Conservation (phyloP, 2,888 invertebrate species). For the Parnassius glacialis region DNA sequence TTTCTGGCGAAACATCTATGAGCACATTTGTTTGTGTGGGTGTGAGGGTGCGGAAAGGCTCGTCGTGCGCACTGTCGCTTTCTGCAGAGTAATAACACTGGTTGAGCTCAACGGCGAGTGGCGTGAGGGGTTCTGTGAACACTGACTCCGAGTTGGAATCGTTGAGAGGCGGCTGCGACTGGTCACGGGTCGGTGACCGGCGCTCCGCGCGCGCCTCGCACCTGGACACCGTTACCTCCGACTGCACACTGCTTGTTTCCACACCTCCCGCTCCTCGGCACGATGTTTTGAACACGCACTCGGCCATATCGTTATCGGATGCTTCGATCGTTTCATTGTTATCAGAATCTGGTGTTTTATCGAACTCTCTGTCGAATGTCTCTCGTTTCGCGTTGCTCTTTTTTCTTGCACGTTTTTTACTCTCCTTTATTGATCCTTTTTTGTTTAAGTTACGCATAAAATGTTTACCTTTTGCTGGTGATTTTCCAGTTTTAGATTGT, state of each 20-base stretch:
- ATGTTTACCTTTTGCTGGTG: conserved; percentile 80
- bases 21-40: conserved; percentile 35
- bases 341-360: conserved; percentile 76
- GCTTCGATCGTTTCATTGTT: conserved; percentile 68
- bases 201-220: conserved; percentile 50
- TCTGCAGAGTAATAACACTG: conserved; percentile 83
- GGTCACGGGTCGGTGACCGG: conserved; percentile 75
- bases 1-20: conserved; percentile 20
- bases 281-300: conserved; percentile 67
- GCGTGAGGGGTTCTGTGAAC: conserved; percentile 87
- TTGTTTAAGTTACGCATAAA: conserved; percentile 76
- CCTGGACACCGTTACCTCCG: conserved; percentile 73
- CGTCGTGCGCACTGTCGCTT: conserved; percentile 74
- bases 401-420: conserved; percentile 68
- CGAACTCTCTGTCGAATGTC: conserved; percentile 58
- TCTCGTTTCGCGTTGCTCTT: conserved; percentile 64
- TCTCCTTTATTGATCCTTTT: conserved; percentile 65
- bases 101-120: conserved; percentile 83
- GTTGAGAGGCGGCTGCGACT: conserved; percentile 53
- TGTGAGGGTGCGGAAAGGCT: conserved; percentile 56
- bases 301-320: conserved; percentile 74
- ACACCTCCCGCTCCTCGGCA: conserved; percentile 52
- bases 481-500: conserved; percentile 74
- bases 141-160: conserved; percentile 87
- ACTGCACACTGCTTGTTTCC: conserved; percentile 59